Conservation (phyloP, 2,113 vertebrate species). For the Oceanites oceanicus region DNA sequence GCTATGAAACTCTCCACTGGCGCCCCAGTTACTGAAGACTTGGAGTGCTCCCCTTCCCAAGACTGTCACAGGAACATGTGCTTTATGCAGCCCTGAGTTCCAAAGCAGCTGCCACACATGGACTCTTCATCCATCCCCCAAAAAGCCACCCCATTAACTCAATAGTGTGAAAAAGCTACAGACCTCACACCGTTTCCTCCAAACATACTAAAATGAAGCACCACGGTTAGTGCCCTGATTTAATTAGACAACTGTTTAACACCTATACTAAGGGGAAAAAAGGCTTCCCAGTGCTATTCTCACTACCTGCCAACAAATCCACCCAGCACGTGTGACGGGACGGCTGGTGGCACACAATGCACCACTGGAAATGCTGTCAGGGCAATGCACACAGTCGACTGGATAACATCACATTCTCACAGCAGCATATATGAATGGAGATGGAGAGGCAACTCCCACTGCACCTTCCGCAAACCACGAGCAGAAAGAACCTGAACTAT, state of each 20-base stretch:
- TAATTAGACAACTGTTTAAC: not conserved
- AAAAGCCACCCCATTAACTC: not conserved
- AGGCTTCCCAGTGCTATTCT: not conserved
- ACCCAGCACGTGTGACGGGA: not conserved
- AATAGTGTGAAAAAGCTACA: not conserved
- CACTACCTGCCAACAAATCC: not conserved
- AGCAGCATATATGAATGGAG: not conserved
- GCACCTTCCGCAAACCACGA: not conserved
- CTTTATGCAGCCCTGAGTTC: not conserved
- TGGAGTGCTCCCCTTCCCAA: not conserved
- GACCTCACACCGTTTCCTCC: not conserved
- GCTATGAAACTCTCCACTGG: not conserved
- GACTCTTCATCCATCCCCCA: not conserved
- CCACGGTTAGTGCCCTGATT: not conserved
- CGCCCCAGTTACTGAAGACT: not conserved
- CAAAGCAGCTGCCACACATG: not conserved
- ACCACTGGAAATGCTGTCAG: not conserved
- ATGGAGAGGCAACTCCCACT: not conserved
- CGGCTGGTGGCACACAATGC: not conserved
- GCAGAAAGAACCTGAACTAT: not conserved
- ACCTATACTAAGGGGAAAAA: not conserved
- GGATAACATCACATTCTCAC: not conserved
- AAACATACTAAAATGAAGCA: not conserved
- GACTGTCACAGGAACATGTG: rapidly evolving
- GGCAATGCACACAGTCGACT: rapidly evolving